A percentile compares a stretch with the other conserved stretches of the same genome.
Evolutionary conservation across 2,113 vertebrate genomes (phyloP).

Genomic region (Tretioscincus oriximinensis): DNA sequence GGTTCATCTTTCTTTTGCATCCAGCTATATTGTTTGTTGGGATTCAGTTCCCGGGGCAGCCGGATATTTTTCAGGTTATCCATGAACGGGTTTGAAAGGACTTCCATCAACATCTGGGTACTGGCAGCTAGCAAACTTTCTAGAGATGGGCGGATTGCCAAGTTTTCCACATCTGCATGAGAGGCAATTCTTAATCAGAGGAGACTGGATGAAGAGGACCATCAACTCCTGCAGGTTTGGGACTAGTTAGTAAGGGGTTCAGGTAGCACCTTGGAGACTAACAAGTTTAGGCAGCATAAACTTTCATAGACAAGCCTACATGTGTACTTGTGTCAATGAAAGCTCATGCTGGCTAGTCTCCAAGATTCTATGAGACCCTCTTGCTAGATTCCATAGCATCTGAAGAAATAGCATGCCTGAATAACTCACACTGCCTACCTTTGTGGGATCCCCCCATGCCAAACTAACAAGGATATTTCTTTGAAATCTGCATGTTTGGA

Average conservation of each 20-base stretch:
- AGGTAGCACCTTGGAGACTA: too few species aligned
- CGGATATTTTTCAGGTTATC: constrained; percentile 82
- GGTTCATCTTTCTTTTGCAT: constrained; percentile 93
- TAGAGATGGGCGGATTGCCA: constrained; percentile 76
- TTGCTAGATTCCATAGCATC: too few species aligned
- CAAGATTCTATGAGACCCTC: too few species aligned
- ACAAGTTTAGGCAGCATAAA: too few species aligned
- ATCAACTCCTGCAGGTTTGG: not conserved
- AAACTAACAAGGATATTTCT: too few species aligned
- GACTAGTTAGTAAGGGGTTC: too few species aligned
- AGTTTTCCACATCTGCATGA: constrained; percentile 62
- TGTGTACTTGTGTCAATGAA: too few species aligned
- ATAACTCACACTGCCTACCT: too few species aligned
- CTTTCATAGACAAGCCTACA: too few species aligned
- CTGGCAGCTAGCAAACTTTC: constrained; percentile 89
- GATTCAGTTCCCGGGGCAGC: constrained; percentile 87
- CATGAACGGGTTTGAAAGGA: constrained; percentile 79
- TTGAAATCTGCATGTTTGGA: not conserved
- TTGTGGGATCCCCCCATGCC: too few species aligned
- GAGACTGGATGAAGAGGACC: not conserved
- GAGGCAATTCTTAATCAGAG: not conserved
- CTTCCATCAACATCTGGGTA: constrained; percentile 91
- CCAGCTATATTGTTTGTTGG: constrained; percentile 98
- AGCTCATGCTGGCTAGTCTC: too few species aligned
- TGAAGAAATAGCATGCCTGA: too few species aligned